These are phyloP conservation scores for Isoperla grammatica DNA, from an alignment of 2,888 invertebrate genomes.

Conservation along the genomic window DNA sequence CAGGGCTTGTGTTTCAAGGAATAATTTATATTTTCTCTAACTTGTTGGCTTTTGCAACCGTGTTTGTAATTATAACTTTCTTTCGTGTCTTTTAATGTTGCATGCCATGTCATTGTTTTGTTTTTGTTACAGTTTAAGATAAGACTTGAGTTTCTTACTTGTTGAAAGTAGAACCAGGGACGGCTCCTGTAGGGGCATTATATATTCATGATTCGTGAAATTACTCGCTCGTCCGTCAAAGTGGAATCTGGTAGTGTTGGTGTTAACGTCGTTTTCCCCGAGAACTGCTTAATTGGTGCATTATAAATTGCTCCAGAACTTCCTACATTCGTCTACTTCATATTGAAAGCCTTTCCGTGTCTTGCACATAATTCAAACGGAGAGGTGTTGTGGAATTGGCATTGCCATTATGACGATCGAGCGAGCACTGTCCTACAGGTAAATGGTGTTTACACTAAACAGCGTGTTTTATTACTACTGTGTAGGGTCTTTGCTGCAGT, in stretches of 20 bases:
- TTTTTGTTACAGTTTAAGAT: slow-evolving; percentile 9
- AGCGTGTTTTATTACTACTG: slow-evolving; percentile 5
- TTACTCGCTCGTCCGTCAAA: slow-evolving; percentile 12
- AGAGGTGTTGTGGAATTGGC: neutral
- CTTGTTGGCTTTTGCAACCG: neutral
- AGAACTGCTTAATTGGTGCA: neutral
- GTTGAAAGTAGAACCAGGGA: neutral
- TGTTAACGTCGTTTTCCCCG: neutral
- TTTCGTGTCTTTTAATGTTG: slow-evolving; percentile 9
- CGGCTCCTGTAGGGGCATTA: slow-evolving; percentile 3
- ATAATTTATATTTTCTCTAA: neutral
- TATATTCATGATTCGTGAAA: slow-evolving; percentile 11
- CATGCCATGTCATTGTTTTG: slow-evolving; percentile 10
- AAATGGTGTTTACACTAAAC: too few relatives aligned
- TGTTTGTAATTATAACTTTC: slow-evolving; percentile 15
- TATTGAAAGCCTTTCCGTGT: slow-evolving; percentile 10
- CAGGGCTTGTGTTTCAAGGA: too few relatives aligned
- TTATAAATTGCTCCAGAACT: neutral
- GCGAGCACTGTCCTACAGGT: too few relatives aligned
- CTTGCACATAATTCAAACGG: neutral
- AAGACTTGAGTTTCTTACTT: slow-evolving; percentile 5
- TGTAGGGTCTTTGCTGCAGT: neutral
- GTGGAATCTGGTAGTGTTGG: too few relatives aligned
- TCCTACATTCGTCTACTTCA: neutral
- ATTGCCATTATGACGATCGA: too few relatives aligned